Evolutionary conservation across 1,140 invertebrate genomes (phyloP).

Genomic region (Drosophila kikkawai): DNA sequence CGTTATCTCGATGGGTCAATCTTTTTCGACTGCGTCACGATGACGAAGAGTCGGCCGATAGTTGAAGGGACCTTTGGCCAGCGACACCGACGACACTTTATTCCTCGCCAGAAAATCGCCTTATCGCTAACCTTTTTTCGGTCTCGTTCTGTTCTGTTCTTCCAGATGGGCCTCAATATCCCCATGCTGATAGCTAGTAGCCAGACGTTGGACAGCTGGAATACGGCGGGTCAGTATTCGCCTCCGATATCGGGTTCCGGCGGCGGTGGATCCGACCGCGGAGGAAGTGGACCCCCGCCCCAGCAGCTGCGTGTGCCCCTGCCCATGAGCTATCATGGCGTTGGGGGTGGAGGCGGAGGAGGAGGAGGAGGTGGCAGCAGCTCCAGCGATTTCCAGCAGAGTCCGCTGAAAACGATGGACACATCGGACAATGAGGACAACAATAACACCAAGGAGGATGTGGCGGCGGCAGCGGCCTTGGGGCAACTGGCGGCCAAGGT

Average conservation of each 20-base stretch:
- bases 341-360: constrained; percentile 13
- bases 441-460: constrained; percentile 66
- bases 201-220: constrained; percentile 77
- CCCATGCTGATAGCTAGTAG: constrained; percentile 80
- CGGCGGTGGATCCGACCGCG: constrained; percentile 51
- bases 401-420: constrained; percentile 80
- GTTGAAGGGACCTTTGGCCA: constrained; percentile 33
- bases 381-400: constrained; percentile 74
- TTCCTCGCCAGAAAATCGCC: neutral
- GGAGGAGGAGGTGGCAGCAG: constrained; percentile 71
- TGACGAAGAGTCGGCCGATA: constrained; percentile 19
- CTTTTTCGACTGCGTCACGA: constrained; percentile 48
- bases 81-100: no score
- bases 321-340: constrained; percentile 56
- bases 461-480: constrained; percentile 54
- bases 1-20: constrained; percentile 21
- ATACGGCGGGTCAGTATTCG: constrained; percentile 75
- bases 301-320: constrained; percentile 69
- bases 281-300: constrained; percentile 47
- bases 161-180: constrained; percentile 81
- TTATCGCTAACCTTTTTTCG: constrained; percentile 20
- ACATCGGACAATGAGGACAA: constrained; percentile 81
- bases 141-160: constrained; percentile 12
- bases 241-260: constrained; percentile 65
- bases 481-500: constrained; percentile 69